Evolutionary conservation across 2,888 invertebrate genomes (phyloP).

Genomic region (Hemicrepidius hirtus): DNA sequence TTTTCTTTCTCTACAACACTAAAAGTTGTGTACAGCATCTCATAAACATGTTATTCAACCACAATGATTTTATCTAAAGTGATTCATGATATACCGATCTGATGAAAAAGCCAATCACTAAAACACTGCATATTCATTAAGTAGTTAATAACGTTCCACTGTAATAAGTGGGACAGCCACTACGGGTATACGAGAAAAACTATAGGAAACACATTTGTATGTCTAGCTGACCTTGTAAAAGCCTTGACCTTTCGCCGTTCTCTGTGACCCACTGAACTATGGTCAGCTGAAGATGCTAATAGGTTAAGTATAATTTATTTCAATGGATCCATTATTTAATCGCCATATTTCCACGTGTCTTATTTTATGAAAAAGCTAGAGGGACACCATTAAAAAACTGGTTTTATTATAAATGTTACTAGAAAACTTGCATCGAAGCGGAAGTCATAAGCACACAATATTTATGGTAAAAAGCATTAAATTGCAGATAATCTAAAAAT

Average conservation of each 20-base stretch:
- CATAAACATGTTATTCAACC: slow-evolving; percentile 17
- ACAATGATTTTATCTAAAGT: slow-evolving; percentile 39
- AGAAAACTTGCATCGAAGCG: slow-evolving; percentile 35
- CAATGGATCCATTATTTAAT: slow-evolving; percentile 48
- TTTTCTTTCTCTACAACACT: too few species aligned
- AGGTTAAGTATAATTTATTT: slow-evolving; percentile 56
- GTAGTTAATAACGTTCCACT: slow-evolving; percentile 39
- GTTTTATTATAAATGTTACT: slow-evolving; percentile 37
- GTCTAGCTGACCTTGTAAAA: slow-evolving; percentile 58
- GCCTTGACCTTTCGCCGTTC: slow-evolving; percentile 61
- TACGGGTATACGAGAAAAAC: slow-evolving; percentile 29
- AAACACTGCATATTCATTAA: slow-evolving; percentile 43
- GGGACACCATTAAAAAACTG: slow-evolving; percentile 39
- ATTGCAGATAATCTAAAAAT: too few species aligned
- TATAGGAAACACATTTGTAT: slow-evolving; percentile 37
- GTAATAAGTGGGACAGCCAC: slow-evolving; percentile 43
- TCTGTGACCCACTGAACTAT: slow-evolving; percentile 57
- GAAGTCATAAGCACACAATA: slow-evolving; percentile 30
- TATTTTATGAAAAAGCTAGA: slow-evolving; percentile 33
- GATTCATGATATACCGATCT: slow-evolving; percentile 34
- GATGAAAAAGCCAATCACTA: slow-evolving; percentile 31
- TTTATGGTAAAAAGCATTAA: background rate
- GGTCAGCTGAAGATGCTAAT: slow-evolving; percentile 56
- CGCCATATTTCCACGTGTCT: slow-evolving; percentile 48
- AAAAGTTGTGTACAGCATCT: slow-evolving; percentile 15